These are phyloP conservation scores for Peromyscus leucopus DNA, from an alignment of 2,113 vertebrate genomes.

Conservation along the genomic window DNA sequence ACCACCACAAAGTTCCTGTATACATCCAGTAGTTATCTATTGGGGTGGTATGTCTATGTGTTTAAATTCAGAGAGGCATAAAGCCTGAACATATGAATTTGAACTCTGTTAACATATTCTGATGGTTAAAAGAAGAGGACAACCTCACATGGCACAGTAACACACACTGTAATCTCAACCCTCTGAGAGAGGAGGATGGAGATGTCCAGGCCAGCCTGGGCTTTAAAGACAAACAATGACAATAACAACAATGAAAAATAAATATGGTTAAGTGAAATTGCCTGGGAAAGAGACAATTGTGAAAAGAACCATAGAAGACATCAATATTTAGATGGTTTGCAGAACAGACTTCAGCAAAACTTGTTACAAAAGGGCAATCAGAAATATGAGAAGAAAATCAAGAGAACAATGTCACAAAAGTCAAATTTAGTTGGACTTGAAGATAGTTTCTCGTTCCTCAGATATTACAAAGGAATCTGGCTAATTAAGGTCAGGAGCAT, in stretches of 20 bases:
- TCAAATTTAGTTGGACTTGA: not conserved
- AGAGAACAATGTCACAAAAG: constrained; percentile 17
- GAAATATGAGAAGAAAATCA: not conserved
- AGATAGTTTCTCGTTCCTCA: not conserved
- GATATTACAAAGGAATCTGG: not conserved
- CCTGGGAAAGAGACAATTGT: not conserved
- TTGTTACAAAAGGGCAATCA: not conserved
- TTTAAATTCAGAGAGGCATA: not conserved
- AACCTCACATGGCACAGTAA: not conserved
- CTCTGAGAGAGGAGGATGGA: not conserved
- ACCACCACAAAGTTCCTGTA: not conserved
- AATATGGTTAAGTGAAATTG: not conserved
- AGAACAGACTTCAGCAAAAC: not conserved
- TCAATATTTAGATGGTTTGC: not conserved
- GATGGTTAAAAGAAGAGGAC: not conserved
- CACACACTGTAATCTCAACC: not conserved
- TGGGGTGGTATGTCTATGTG: not conserved
- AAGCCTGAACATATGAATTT: not conserved
- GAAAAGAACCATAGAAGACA: not conserved
- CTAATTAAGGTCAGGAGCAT: not conserved
- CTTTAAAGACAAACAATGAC: not conserved
- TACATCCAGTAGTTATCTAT: not conserved
- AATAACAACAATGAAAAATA: not conserved
- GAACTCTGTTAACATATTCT: not conserved
- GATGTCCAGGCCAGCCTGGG: not conserved